phyloP scores from a whole-genome alignment of 1,140 invertebrate species.

The Ips nitidus region DNA sequence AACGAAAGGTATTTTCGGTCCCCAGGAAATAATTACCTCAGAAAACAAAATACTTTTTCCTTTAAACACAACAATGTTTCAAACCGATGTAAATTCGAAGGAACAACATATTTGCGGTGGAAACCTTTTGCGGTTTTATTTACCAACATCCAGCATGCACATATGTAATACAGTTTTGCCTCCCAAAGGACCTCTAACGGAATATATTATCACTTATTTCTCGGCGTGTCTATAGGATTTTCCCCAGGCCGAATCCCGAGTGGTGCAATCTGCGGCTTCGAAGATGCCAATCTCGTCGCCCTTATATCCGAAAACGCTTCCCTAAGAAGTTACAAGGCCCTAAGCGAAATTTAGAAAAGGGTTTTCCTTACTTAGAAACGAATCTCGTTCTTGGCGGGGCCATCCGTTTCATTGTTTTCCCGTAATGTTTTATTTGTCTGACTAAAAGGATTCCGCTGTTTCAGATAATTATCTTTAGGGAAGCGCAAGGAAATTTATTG shows the following conservation, averaged over 20 bases:
- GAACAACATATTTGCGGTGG: not conserved
- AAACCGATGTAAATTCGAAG: not conserved
- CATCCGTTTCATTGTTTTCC: constrained; percentile 25
- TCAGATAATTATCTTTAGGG: constrained; percentile 19
- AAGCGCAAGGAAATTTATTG: constrained; percentile 14
- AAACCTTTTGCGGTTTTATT: not conserved
- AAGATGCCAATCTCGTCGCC: constrained; percentile 28
- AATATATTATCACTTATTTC: constrained; percentile 37
- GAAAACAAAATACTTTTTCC: not conserved
- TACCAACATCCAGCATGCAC: constrained; percentile 20
- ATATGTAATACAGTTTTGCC: constrained; percentile 26
- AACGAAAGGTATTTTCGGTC: not conserved
- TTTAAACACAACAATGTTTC: not conserved
- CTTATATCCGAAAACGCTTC: constrained; percentile 31
- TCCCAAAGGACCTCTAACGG: constrained; percentile 12
- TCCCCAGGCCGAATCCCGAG: constrained; percentile 22
- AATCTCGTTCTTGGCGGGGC: constrained; percentile 7
- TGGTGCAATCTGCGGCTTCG: constrained; percentile 30
- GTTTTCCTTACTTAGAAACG: constrained; percentile 22
- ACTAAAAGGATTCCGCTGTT: constrained; percentile 32
- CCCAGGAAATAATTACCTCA: not conserved
- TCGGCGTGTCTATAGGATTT: constrained; percentile 31
- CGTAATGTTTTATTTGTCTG: constrained; percentile 31
- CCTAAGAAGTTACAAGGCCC: constrained; percentile 24
- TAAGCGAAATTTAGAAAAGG: constrained; percentile 32